phyloP scores from a whole-genome alignment of 1,140 invertebrate genomes.

The Mesaphorura yosii region DNA sequence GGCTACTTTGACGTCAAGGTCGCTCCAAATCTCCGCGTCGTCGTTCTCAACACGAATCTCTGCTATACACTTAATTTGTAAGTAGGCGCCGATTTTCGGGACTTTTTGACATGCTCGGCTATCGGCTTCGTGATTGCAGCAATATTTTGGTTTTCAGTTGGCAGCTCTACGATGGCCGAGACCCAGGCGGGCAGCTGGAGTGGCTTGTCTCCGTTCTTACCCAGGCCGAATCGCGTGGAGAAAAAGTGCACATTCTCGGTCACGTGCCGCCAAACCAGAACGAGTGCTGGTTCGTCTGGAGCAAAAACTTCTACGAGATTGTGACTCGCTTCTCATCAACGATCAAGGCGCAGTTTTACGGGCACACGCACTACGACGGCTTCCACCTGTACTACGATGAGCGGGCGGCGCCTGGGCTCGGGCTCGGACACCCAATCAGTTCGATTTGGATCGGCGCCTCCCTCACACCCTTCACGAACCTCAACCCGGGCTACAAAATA shows the following conservation, averaged over 20 bases:
- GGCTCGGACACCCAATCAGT: too few species aligned
- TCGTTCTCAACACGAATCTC: conserved; percentile 47
- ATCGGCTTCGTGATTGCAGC: not conserved
- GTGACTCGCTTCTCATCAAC: conserved; percentile 31
- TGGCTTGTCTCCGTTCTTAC: conserved; percentile 18
- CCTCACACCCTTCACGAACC: conserved; percentile 40
- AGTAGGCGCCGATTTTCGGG: not conserved
- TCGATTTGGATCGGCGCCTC: conserved; percentile 43
- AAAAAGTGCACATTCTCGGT: conserved; percentile 27
- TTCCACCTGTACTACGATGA: conserved; percentile 36
- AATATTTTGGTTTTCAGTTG: conserved; percentile 37
- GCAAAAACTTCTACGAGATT: conserved; percentile 37
- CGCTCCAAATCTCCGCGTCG: conserved; percentile 40
- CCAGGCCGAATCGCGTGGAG: conserved; percentile 9
- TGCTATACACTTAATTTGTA: conserved; percentile 43
- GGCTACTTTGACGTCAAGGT: conserved; percentile 44
- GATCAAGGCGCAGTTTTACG: conserved; percentile 34
- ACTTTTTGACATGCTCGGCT: not conserved
- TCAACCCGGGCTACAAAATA: conserved; percentile 53
- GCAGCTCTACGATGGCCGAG: conserved; percentile 47
- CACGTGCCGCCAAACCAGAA: conserved; percentile 28
- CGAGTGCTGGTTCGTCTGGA: conserved; percentile 39
- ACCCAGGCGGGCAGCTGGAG: conserved; percentile 33
- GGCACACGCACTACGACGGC: conserved; percentile 40
- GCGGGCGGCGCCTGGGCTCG: too few species aligned